Evolutionary conservation across 35 echinoderm and acorn worm species (phyloP).

Genomic region (Hemicentrotus pulcherrimus): DNA sequence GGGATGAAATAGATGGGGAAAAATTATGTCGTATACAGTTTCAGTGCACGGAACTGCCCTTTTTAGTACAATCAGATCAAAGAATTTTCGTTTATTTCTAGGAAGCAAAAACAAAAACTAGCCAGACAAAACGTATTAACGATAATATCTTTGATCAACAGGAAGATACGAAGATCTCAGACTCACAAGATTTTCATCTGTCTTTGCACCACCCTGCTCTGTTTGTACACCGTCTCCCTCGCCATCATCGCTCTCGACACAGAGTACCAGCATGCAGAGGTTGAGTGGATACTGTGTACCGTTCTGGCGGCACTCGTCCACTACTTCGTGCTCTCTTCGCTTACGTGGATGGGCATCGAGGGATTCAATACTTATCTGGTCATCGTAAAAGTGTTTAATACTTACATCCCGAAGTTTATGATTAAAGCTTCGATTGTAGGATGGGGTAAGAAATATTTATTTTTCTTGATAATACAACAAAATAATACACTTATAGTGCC

Average conservation of each 20-base stretch:
- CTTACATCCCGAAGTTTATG: conserved; percentile 59
- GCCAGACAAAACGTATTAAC: too few relatives aligned
- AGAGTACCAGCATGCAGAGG: not conserved
- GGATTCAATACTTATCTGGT: conserved; percentile 65
- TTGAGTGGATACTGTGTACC: conserved; percentile 7
- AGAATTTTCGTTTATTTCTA: too few relatives aligned
- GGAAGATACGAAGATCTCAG: not conserved
- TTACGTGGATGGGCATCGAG: conserved; percentile 74
- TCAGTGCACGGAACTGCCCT: too few relatives aligned
- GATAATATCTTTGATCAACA: not conserved
- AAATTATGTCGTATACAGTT: too few relatives aligned
- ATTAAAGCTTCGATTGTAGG: conserved; percentile 65
- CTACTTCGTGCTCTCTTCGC: conserved; percentile 65
- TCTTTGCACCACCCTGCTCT: conserved; percentile 33
- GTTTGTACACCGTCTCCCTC: conserved; percentile 44
- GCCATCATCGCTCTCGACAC: conserved; percentile 15
- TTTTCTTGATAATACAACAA: too few relatives aligned
- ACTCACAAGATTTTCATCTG: conserved; percentile 39
- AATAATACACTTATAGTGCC: too few relatives aligned
- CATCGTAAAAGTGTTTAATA: conserved; percentile 66
- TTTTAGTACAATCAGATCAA: too few relatives aligned
- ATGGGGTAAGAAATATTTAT: conserved; percentile 60
- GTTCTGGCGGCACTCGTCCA: conserved; percentile 67
- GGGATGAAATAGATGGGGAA: too few relatives aligned
- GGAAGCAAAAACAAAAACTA: too few relatives aligned